Evolutionary conservation across 2,888 invertebrate genomes (phyloP).

Genomic region (Dexiosoma caninum): DNA sequence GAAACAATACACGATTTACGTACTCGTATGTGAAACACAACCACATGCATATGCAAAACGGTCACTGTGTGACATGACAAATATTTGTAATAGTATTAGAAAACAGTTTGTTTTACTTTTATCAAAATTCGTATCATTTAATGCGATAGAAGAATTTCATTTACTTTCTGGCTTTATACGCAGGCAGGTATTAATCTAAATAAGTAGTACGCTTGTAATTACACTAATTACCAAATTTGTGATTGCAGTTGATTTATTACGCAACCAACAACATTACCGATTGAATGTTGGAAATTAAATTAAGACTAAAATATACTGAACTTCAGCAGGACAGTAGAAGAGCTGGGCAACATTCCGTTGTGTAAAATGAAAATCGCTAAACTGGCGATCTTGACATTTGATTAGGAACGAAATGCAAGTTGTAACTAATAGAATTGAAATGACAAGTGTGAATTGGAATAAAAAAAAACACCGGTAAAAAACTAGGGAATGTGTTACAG

Average conservation of each 20-base stretch:
- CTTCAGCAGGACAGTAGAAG: not conserved
- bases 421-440: constrained; percentile 40
- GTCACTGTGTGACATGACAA: not conserved
- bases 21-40: not conserved
- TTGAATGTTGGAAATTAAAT: constrained; percentile 18
- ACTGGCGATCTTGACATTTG: not conserved
- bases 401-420: constrained; percentile 6
- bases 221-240: constrained; percentile 62
- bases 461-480: too few relatives aligned
- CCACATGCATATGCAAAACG: not conserved
- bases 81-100: not conserved
- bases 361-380: not conserved
- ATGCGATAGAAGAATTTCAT: constrained; percentile 33
- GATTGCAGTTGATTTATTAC: constrained; percentile 60
- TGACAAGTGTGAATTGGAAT: constrained; percentile 6
- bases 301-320: not conserved
- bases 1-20: constrained; percentile 4
- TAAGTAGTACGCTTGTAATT: constrained; percentile 50
- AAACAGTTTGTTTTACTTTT: not conserved
- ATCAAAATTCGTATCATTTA: constrained; percentile 32
- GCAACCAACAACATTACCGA: constrained; percentile 46
- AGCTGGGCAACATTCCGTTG: not conserved
- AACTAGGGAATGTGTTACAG: too few relatives aligned
- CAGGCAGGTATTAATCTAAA: constrained; percentile 52
- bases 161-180: constrained; percentile 1